These are phyloP conservation scores for Falco punctatus DNA, from an alignment of 2,113 vertebrate genomes.

Conservation along the genomic window DNA sequence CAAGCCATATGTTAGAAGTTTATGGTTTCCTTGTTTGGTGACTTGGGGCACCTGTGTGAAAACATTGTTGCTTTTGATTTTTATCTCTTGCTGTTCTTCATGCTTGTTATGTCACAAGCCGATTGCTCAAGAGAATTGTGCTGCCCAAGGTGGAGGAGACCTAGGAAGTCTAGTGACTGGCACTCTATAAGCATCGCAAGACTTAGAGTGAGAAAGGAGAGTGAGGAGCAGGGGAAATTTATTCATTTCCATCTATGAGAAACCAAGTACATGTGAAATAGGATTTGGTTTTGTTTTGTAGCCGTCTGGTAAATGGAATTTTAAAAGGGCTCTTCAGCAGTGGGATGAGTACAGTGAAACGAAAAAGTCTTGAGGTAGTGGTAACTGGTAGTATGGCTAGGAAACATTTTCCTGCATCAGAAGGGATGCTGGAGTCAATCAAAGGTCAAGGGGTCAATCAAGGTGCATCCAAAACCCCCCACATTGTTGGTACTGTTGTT, in stretches of 20 bases:
- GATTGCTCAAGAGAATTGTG: conserved; percentile 2
- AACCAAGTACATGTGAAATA: background rate
- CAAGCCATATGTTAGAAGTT: background rate
- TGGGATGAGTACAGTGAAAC: background rate
- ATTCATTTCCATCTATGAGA: background rate
- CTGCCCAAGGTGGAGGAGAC: background rate
- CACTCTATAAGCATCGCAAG: background rate
- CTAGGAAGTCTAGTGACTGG: background rate
- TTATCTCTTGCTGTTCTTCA: background rate
- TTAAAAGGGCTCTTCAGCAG: background rate
- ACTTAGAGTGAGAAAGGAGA: background rate
- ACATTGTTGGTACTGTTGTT: background rate
- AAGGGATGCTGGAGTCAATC: background rate
- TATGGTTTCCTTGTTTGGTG: conserved; percentile 14
- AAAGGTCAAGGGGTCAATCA: background rate
- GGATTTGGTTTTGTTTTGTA: background rate
- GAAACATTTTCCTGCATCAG: background rate
- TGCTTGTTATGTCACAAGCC: background rate
- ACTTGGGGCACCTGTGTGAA: conserved; percentile 33
- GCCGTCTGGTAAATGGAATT: background rate
- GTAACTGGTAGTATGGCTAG: background rate
- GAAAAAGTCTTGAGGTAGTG: background rate
- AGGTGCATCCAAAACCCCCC: background rate
- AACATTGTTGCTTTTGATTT: conserved; percentile 7
- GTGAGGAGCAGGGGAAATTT: background rate